A percentile compares a stretch with the other conserved stretches of the same genome.
Evolutionary conservation across 2,888 invertebrate species (phyloP).

Genomic region (Melolontha melolontha): DNA sequence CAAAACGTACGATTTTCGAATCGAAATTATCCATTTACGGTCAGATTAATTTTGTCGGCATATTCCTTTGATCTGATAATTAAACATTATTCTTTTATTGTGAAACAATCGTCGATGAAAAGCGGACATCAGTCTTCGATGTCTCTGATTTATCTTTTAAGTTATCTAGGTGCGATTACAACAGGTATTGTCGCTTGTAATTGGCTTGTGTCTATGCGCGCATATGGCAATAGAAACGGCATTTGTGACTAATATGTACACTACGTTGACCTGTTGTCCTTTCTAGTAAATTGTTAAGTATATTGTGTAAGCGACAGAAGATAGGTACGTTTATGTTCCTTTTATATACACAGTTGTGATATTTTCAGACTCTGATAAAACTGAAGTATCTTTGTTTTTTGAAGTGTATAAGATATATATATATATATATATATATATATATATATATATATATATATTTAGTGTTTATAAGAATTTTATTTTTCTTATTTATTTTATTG

Average conservation of each 20-base stretch:
- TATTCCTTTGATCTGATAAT: constrained; percentile 28
- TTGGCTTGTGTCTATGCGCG: constrained; percentile 10
- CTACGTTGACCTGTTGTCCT: constrained; percentile 8
- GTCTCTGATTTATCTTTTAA: constrained; percentile 20
- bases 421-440: too few species aligned
- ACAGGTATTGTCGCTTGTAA: constrained; percentile 21
- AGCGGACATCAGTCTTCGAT: constrained; percentile 14
- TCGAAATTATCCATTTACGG: constrained; percentile 24
- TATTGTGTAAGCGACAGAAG: constrained; percentile 2
- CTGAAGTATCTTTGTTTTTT: too few species aligned
- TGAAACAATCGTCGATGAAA: constrained; percentile 21
- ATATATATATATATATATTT: too few species aligned
- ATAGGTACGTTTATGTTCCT: too few species aligned
- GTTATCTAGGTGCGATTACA: constrained; percentile 13
- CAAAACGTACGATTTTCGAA: constrained; percentile 18
- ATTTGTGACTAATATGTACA: constrained; percentile 19
- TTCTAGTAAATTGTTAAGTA: constrained; percentile 14
- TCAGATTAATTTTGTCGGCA: constrained; percentile 28
- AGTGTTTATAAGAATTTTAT: too few species aligned
- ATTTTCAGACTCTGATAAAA: too few species aligned
- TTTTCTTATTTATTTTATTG: too few species aligned
- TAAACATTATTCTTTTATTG: constrained; percentile 27
- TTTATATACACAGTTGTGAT: too few species aligned
- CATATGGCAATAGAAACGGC: constrained; percentile 26
- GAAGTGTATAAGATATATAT: too few species aligned